Conservation (phyloP, 1,140 invertebrate genomes). For the Scaptomyza montana region DNA sequence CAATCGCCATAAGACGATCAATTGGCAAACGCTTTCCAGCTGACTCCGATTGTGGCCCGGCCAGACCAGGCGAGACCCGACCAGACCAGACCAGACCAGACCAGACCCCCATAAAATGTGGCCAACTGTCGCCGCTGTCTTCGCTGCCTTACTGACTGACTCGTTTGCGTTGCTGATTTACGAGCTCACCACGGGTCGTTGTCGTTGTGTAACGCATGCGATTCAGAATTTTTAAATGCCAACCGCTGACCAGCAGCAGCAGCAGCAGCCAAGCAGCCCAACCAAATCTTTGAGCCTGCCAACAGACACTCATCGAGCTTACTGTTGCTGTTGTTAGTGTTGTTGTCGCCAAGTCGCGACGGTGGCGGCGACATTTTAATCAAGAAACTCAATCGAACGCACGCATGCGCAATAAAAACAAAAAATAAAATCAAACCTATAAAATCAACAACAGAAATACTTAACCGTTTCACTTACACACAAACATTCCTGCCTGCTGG, state of each 20-base stretch:
- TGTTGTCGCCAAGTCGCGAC: conserved; percentile 47
- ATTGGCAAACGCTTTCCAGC: conserved; percentile 55
- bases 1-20: conserved; percentile 76
- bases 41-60: conserved; percentile 4
- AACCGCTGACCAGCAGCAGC: conserved; percentile 65
- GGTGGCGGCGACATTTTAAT: conserved; percentile 79
- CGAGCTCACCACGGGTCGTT: conserved; percentile 74
- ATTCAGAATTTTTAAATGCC: conserved; percentile 81
- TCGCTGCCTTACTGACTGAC: conserved; percentile 57
- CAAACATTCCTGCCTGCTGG: conserved; percentile 32
- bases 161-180: conserved; percentile 77
- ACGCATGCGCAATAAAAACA: conserved; percentile 83
- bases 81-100: conserved; percentile 31
- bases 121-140: conserved; percentile 51
- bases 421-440: conserved; percentile 74
- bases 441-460: conserved; percentile 57
- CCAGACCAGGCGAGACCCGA: too few species aligned
- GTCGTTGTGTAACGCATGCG: conserved; percentile 82
- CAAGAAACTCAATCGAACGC: conserved; percentile 83
- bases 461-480: conserved; percentile 63
- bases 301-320: neutral
- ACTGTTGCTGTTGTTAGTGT: conserved; percentile 14
- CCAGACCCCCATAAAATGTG: conserved; percentile 74
- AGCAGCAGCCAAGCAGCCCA: conserved; percentile 15
- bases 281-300: conserved; percentile 18